phyloP scores from a whole-genome alignment of 2,888 invertebrate genomes.

The Cinara cedri region DNA sequence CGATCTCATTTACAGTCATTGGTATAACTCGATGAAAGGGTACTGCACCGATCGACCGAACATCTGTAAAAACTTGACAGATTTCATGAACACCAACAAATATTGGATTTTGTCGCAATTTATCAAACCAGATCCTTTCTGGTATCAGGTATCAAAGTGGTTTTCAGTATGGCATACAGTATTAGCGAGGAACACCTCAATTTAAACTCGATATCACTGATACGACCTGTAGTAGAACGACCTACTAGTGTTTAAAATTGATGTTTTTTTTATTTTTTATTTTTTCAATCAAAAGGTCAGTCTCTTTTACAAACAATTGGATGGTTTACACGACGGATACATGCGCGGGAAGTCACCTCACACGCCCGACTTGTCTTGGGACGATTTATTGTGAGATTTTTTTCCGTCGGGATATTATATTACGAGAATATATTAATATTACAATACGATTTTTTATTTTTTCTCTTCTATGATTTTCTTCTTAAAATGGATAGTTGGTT shows the following conservation, averaged over 20 bases:
- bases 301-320: constrained; percentile 68
- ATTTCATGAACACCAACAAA: constrained; percentile 71
- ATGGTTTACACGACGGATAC: constrained; percentile 70
- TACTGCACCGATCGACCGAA: constrained; percentile 66
- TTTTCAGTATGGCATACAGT: not conserved
- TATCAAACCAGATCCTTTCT: constrained; percentile 71
- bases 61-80: constrained; percentile 72
- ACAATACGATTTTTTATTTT: not conserved
- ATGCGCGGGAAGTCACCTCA: constrained; percentile 60
- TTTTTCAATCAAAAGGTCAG: constrained; percentile 65
- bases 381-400: constrained; percentile 33
- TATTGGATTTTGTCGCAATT: constrained; percentile 67
- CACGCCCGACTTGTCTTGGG: constrained; percentile 27
- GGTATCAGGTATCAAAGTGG: constrained; percentile 79
- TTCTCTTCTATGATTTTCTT: too few species aligned
- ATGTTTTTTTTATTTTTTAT: too few species aligned
- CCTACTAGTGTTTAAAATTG: too few species aligned
- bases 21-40: constrained; percentile 72
- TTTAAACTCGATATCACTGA: too few species aligned
- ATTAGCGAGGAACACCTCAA: too few species aligned
- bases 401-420: too few species aligned
- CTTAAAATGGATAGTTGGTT: constrained; percentile 1
- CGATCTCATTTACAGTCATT: constrained; percentile 78
- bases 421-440: too few species aligned
- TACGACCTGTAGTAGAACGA: too few species aligned